Conservation (phyloP, 2,113 vertebrate species). For the Hypanus sabinus region DNA sequence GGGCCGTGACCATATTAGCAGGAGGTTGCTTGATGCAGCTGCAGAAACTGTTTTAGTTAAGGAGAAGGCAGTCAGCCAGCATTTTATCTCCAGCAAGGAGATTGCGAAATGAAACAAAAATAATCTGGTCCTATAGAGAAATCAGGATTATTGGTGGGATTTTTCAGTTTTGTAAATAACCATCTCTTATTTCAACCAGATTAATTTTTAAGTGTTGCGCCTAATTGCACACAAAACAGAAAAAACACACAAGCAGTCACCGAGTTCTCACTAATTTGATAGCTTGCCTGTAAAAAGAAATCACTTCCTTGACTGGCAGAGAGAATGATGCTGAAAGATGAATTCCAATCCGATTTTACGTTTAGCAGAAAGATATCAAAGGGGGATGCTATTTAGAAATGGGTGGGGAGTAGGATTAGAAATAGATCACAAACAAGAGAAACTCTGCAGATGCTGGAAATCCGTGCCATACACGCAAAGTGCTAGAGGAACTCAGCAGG, state of each 20-base stretch:
- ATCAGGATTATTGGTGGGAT: background rate
- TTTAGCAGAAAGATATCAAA: background rate
- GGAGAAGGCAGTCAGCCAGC: background rate
- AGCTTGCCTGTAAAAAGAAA: background rate
- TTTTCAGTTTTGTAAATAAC: background rate
- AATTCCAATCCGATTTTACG: background rate
- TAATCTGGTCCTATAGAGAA: background rate
- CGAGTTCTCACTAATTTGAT: slow-evolving; percentile 8
- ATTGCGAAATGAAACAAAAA: background rate
- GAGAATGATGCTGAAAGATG: background rate
- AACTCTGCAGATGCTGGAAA: no score
- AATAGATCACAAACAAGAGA: background rate
- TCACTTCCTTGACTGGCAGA: background rate
- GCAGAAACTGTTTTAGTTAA: slow-evolving; percentile 13
- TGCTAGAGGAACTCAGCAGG: no score
- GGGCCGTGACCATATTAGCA: background rate
- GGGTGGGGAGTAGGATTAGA: background rate
- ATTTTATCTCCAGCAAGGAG: background rate
- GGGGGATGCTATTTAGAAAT: background rate
- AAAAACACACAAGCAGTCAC: background rate
- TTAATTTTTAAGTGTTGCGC: background rate
- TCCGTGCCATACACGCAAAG: no score
- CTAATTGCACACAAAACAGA: background rate
- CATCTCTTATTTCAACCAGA: background rate
- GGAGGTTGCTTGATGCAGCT: slow-evolving; percentile 21